Conservation (phyloP, 2,113 vertebrate genomes). For the Strigops habroptila region DNA sequence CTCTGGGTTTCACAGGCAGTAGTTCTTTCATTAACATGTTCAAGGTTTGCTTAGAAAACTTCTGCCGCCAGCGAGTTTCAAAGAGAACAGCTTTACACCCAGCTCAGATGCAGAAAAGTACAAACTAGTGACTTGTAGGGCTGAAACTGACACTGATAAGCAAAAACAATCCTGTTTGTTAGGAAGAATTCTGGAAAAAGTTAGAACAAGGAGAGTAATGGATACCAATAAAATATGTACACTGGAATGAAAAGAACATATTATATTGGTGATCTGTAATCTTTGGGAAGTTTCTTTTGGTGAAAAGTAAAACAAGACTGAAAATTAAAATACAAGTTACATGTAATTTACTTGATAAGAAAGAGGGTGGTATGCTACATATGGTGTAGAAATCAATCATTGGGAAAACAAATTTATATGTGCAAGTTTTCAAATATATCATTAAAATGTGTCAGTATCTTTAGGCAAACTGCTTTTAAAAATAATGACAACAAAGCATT, state of each 20-base stretch:
- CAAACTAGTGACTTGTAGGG: neutral
- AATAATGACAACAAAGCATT: neutral
- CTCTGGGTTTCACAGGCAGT: neutral
- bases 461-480: neutral
- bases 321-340: neutral
- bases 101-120: neutral
- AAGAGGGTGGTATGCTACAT: fast-evolving
- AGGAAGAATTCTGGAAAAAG: neutral
- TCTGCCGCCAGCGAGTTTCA: neutral
- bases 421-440: neutral
- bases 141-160: neutral
- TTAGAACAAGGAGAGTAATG: neutral
- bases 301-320: neutral
- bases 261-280: neutral
- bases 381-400: neutral
- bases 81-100: neutral
- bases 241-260: neutral
- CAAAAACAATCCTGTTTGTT: neutral
- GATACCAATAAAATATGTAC: neutral
- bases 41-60: neutral
- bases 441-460: neutral
- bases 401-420: neutral
- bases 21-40: neutral
- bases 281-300: neutral
- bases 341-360: neutral